These are phyloP conservation scores for Strigamia transsilvanica DNA, from an alignment of 2,888 invertebrate species.

Conservation along the genomic window DNA sequence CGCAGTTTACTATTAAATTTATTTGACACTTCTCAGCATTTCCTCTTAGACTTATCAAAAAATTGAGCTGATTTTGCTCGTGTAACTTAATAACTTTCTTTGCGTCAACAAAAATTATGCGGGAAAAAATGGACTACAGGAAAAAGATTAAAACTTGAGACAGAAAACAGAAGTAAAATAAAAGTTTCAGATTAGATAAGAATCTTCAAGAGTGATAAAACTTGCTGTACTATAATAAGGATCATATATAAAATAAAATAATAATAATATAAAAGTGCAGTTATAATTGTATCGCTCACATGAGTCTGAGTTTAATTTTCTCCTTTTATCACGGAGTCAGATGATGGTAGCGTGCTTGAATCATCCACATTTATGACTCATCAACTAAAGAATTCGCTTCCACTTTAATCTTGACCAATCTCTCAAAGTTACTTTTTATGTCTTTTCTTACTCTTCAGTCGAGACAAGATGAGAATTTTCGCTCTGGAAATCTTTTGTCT, in stretches of 20 bases:
- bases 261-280: not conserved
- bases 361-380: conserved; percentile 44
- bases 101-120: conserved; percentile 1
- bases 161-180: not conserved
- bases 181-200: conserved; percentile 9
- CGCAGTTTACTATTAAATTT: conserved; percentile 5
- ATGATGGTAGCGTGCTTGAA: conserved; percentile 42
- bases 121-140: not conserved
- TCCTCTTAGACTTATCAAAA: not conserved
- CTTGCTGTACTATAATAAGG: not conserved
- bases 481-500: conserved; percentile 34
- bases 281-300: conserved; percentile 31
- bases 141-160: conserved; percentile 9
- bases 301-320: conserved; percentile 26
- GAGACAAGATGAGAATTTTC: conserved; percentile 42
- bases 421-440: conserved; percentile 44
- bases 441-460: conserved; percentile 40
- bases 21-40: conserved; percentile 27
- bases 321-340: conserved; percentile 41
- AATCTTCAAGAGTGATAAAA: not conserved
- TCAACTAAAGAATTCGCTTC: conserved; percentile 39
- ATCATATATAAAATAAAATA: not conserved
- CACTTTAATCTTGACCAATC: conserved; percentile 44
- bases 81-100: conserved; percentile 14
- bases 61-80: conserved; percentile 36